Conservation (phyloP, 2,888 invertebrate species). For the Chesias legatella region DNA sequence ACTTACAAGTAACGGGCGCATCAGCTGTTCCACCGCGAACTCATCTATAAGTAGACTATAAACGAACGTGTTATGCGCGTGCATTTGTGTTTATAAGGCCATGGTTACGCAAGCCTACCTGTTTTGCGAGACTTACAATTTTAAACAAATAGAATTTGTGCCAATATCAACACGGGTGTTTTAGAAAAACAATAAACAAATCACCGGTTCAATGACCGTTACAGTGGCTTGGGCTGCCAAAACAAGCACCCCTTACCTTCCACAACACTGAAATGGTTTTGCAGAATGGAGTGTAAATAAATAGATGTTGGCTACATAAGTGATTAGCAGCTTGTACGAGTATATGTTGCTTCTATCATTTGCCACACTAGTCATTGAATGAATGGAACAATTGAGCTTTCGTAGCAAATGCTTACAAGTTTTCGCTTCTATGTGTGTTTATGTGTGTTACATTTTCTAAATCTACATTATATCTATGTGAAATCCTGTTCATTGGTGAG, state of each 20-base stretch:
- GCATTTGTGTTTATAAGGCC: slow-evolving; percentile 41
- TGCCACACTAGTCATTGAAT: background rate
- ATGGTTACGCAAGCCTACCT: slow-evolving; percentile 58
- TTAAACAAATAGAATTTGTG: slow-evolving; percentile 73
- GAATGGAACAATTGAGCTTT: too few relatives aligned
- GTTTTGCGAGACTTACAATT: slow-evolving; percentile 62
- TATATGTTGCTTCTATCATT: slow-evolving; percentile 3
- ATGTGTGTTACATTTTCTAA: too few relatives aligned
- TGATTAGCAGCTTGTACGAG: slow-evolving; percentile 7
- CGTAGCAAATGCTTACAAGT: too few relatives aligned
- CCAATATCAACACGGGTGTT: slow-evolving; percentile 71
- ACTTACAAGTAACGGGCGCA: too few relatives aligned
- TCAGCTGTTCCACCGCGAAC: too few relatives aligned
- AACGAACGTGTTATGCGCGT: slow-evolving; percentile 4
- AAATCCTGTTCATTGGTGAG: too few relatives aligned
- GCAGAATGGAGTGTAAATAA: slow-evolving; percentile 30
- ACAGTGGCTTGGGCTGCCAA: slow-evolving; percentile 60
- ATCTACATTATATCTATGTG: too few relatives aligned
- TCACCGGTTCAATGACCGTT: slow-evolving; percentile 63
- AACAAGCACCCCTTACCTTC: slow-evolving; percentile 67
- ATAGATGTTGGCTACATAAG: slow-evolving; percentile 9
- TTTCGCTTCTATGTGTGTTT: too few relatives aligned
- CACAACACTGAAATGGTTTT: slow-evolving; percentile 39
- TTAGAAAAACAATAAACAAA: slow-evolving; percentile 74
- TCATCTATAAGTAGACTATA: background rate